Evolutionary conservation across 2,113 vertebrate genomes (phyloP).

Genomic region (Malurus melanocephalus): DNA sequence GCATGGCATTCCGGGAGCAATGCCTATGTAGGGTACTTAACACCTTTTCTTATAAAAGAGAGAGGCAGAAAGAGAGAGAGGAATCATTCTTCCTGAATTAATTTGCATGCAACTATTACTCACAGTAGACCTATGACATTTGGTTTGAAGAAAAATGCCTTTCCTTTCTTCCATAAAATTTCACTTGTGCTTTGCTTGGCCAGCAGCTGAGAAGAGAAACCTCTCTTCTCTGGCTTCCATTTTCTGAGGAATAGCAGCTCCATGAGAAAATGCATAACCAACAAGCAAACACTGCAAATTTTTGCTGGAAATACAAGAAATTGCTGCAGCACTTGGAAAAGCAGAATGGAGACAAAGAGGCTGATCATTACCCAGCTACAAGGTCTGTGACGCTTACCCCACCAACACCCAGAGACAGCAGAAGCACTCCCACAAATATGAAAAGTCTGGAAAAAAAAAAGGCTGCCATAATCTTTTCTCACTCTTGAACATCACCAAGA

Average conservation of each 20-base stretch:
- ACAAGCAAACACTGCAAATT: neutral
- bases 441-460: neutral
- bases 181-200: neutral
- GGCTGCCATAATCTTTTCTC: neutral
- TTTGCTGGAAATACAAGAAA: neutral
- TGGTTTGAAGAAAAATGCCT: neutral
- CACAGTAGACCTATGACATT: neutral
- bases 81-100: neutral
- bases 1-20: neutral
- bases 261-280: neutral
- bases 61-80: neutral
- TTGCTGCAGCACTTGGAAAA: neutral
- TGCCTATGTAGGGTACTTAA: neutral
- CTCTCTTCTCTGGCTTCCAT: neutral
- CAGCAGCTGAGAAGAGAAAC: neutral
- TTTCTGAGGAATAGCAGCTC: neutral
- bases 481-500: neutral
- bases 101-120: neutral
- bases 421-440: neutral
- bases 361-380: neutral
- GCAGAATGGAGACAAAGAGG: neutral
- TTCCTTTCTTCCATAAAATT: slow-evolving; percentile 14
- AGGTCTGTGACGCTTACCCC: neutral
- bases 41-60: neutral
- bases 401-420: neutral